Evolutionary conservation across 2,888 invertebrate species (phyloP).

Genomic region (Electrophaes corylata): DNA sequence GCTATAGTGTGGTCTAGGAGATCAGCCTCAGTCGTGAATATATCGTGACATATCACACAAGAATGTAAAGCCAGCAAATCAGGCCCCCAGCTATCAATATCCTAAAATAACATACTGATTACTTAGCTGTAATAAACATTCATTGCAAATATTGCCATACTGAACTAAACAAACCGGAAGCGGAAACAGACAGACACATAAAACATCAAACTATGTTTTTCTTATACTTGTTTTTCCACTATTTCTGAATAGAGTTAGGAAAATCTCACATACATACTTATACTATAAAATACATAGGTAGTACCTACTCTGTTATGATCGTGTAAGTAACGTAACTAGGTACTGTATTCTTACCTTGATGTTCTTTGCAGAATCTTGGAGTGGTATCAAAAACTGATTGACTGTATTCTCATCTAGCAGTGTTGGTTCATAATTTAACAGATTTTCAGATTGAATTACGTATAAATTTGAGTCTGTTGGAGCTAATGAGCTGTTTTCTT

Average conservation of each 20-base stretch:
- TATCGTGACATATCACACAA: constrained; percentile 75
- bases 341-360: constrained; percentile 49
- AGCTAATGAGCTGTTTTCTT: constrained; percentile 39
- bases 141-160: too few species aligned
- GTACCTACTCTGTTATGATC: not conserved
- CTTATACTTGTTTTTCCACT: too few species aligned
- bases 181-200: too few species aligned
- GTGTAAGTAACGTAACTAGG: not conserved
- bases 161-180: not conserved
- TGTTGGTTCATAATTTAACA: constrained; percentile 68
- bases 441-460: constrained; percentile 61
- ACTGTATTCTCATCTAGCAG: constrained; percentile 75
- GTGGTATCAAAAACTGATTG: constrained; percentile 72
- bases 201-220: too few species aligned
- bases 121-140: too few species aligned
- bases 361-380: constrained; percentile 53
- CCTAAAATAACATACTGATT: constrained; percentile 44
- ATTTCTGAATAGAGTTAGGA: too few species aligned
- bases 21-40: constrained; percentile 74
- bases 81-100: constrained; percentile 54
- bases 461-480: constrained; percentile 39
- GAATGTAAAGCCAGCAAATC: constrained; percentile 71
- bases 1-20: constrained; percentile 74
- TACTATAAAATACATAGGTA: too few species aligned
- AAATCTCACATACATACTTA: too few species aligned